phyloP scores from a whole-genome alignment of 1,140 invertebrate species.

The Mamestra configurata region DNA sequence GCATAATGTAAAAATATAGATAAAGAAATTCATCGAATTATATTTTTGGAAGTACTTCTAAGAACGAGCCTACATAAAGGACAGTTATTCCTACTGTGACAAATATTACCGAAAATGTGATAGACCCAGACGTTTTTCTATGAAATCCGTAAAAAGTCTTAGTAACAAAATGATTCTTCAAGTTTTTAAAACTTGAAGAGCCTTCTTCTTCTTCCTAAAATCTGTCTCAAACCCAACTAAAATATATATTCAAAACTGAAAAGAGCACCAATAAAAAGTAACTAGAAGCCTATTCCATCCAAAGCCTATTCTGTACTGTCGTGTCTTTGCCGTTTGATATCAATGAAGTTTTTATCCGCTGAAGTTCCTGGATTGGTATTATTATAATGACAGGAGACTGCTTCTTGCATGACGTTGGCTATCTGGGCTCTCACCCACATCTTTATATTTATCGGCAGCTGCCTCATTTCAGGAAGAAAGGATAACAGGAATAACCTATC shows the following conservation, averaged over 20 bases:
- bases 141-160: background rate
- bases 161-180: background rate
- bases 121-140: background rate
- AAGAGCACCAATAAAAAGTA: constrained; percentile 35
- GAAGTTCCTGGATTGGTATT: constrained; percentile 59
- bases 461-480: constrained; percentile 79
- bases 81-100: background rate
- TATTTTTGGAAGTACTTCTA: no score
- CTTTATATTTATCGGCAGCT: constrained; percentile 77
- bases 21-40: no score
- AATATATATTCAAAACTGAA: constrained; percentile 26
- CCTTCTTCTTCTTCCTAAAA: background rate
- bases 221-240: background rate
- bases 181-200: background rate
- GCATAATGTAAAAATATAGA: no score
- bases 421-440: constrained; percentile 84
- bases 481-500: constrained; percentile 80
- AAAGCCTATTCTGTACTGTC: constrained; percentile 44
- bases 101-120: background rate
- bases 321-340: constrained; percentile 63
- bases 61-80: no score
- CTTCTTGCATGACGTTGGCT: constrained; percentile 81
- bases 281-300: constrained; percentile 14
- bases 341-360: constrained; percentile 43
- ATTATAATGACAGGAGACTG: constrained; percentile 72